These are phyloP conservation scores for Morpho achilles DNA, from an alignment of 2,888 invertebrate species.

Conservation along the genomic window DNA sequence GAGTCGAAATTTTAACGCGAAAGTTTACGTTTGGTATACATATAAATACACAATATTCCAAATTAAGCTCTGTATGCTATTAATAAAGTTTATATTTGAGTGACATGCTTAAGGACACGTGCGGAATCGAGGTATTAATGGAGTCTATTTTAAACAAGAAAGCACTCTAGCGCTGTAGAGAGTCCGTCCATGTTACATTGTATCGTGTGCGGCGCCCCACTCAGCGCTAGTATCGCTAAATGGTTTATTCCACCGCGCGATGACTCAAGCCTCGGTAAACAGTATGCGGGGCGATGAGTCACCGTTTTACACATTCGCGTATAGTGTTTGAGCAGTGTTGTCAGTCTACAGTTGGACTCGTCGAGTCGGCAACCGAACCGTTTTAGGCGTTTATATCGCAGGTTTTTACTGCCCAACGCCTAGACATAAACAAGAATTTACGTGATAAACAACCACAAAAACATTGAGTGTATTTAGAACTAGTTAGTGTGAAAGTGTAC, in stretches of 20 bases:
- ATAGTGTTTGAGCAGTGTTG: conserved; percentile 77
- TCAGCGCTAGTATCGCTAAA: conserved; percentile 63
- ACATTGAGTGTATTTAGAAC: conserved; percentile 50
- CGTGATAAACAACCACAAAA: conserved; percentile 46
- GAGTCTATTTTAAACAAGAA: conserved; percentile 53
- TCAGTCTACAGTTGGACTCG: conserved; percentile 76
- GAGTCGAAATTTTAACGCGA: conserved; percentile 70
- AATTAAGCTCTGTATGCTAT: neutral
- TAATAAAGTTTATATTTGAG: conserved; percentile 48
- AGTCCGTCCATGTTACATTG: conserved; percentile 35
- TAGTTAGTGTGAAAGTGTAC: conserved; percentile 71
- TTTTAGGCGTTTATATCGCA: conserved; percentile 71
- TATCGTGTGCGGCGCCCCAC: conserved; percentile 32
- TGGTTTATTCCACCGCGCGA: conserved; percentile 57
- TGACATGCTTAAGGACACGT: conserved; percentile 57
- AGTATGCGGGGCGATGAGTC: conserved; percentile 80
- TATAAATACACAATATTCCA: conserved; percentile 20
- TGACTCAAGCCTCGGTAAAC: conserved; percentile 79
- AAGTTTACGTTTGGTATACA: conserved; percentile 67
- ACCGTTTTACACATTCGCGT: conserved; percentile 80
- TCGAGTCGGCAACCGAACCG: conserved; percentile 59
- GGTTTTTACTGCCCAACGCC: conserved; percentile 65
- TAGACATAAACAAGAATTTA: conserved; percentile 49
- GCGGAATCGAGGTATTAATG: conserved; percentile 78
- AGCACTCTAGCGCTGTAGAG: conserved; percentile 62